Percentiles rank a stretch among this genome's conserved stretches.
Evolutionary conservation across 2,888 invertebrate genomes (phyloP).

Genomic region (Volucella inflata): DNA sequence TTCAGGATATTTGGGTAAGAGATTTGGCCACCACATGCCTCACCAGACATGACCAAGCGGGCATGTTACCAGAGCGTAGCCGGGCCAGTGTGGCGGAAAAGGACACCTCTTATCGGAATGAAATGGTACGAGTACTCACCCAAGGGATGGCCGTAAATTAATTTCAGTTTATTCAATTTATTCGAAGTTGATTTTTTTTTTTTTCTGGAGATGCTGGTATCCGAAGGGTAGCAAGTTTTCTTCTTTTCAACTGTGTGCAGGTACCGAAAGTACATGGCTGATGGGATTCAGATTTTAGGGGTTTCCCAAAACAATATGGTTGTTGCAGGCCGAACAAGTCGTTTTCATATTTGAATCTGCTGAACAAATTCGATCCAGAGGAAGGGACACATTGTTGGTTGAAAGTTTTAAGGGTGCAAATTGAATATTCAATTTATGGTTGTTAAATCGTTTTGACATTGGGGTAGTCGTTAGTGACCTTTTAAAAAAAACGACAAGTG

Average conservation of each 20-base stretch:
- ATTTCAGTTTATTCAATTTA: constrained; percentile 58
- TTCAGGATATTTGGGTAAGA: constrained; percentile 14
- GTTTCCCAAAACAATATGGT: too few relatives aligned
- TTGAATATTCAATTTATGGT: constrained; percentile 39
- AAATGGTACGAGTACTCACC: constrained; percentile 10
- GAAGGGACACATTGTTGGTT: neutral
- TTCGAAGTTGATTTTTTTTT: constrained; percentile 13
- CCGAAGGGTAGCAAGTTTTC: neutral
- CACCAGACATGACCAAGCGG: constrained; percentile 16
- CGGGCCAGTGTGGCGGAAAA: neutral
- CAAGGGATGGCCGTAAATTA: constrained; percentile 38
- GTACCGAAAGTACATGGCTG: constrained; percentile 1
- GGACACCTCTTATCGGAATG: neutral
- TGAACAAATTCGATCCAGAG: neutral
- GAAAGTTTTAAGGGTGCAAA: constrained; percentile 13
- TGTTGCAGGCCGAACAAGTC: neutral
- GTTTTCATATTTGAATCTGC: constrained; percentile 1
- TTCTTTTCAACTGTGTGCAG: neutral
- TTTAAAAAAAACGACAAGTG: constrained; percentile 5
- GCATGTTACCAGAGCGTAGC: neutral
- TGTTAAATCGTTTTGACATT: neutral
- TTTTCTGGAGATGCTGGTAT: too few relatives aligned
- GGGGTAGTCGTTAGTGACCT: neutral
- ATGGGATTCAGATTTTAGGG: neutral
- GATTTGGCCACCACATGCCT: neutral